Conservation (phyloP, 2,888 invertebrate species). For the Fragum fragum region DNA sequence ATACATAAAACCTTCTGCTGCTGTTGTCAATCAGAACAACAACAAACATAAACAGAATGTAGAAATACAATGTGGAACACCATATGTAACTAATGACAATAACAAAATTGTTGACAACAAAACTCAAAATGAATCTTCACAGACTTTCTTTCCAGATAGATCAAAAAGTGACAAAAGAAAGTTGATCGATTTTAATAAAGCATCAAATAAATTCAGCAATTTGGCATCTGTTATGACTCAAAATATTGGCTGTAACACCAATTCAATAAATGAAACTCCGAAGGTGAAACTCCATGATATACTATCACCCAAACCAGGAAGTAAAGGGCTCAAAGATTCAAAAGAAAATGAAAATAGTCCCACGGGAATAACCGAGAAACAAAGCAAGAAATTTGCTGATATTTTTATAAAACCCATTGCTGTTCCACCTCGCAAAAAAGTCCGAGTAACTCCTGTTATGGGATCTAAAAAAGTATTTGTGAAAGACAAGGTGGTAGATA, state of each 20-base stretch:
- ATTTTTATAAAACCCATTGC: constrained; percentile 58
- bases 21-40: not conserved
- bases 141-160: constrained; percentile 5
- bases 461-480: constrained; percentile 36
- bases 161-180: not conserved
- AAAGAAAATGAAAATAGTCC: not conserved
- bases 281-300: constrained; percentile 8
- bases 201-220: not conserved
- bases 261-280: not conserved
- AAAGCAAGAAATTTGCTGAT: not conserved
- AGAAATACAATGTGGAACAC: constrained; percentile 66
- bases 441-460: constrained; percentile 55
- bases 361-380: not conserved
- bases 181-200: not conserved
- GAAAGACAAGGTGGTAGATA: not conserved
- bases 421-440: constrained; percentile 56
- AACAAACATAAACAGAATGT: constrained; percentile 41
- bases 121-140: constrained; percentile 12
- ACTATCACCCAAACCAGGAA: not conserved
- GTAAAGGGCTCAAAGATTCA: not conserved
- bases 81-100: constrained; percentile 24
- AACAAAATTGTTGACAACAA: not conserved
- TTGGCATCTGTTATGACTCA: too few relatives aligned
- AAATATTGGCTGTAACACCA: not conserved
- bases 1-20: not conserved